A percentile compares a stretch with the other conserved stretches of the same genome.
These are phyloP conservation scores for Scelioninae gen. 1 DNA, from an alignment of 2,888 invertebrate species.

Conservation along the genomic window DNA sequence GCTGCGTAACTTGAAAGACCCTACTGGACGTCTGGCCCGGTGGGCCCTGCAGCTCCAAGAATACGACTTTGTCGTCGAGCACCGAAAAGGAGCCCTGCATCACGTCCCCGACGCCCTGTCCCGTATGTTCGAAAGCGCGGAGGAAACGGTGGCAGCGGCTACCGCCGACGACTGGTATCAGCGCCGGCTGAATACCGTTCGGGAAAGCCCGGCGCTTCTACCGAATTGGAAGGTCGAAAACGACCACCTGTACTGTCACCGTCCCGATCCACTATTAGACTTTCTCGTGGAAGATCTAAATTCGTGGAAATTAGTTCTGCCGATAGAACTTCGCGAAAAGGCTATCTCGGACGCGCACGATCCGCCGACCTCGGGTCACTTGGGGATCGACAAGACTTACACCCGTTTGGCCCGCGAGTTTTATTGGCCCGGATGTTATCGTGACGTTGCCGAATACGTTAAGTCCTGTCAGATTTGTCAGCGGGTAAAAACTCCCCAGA, in stretches of 20 bases:
- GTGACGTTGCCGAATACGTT: conserved; percentile 25
- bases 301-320: conserved; percentile 9
- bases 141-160: background rate
- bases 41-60: background rate
- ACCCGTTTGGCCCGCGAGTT: conserved; percentile 19
- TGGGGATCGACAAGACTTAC: conserved; percentile 21
- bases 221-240: conserved; percentile 10
- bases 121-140: conserved; percentile 12
- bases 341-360: conserved; percentile 3
- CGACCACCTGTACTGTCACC: background rate
- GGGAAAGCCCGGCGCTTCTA: background rate
- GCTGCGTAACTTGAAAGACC: conserved; percentile 58
- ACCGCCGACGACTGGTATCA: background rate
- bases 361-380: conserved; percentile 14
- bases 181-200: background rate
- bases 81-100: conserved; percentile 15
- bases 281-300: background rate
- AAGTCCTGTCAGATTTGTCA: conserved; percentile 4
- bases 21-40: background rate
- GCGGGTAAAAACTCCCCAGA: conserved; percentile 2
- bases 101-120: conserved; percentile 38
- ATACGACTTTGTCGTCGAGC: background rate
- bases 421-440: conserved; percentile 27
- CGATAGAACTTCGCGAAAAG: background rate
- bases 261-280: background rate